phyloP scores from a whole-genome alignment of 2,888 invertebrate species.

The Smittia aterrima region DNA sequence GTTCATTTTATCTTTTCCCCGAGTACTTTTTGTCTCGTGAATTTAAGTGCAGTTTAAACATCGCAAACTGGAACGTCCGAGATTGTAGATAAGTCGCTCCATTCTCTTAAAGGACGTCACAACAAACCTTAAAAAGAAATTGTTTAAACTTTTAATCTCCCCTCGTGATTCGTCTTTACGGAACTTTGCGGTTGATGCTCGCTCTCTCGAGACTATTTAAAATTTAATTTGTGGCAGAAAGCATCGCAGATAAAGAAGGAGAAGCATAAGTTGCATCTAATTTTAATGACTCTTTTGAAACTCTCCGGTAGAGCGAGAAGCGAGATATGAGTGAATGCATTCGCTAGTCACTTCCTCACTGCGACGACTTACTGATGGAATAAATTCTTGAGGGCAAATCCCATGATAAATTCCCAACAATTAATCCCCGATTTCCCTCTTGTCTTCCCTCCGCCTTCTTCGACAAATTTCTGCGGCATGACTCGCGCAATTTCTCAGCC shows the following conservation, averaged over 20 bases:
- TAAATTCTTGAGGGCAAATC: not conserved
- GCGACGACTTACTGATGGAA: not conserved
- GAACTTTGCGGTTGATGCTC: not conserved
- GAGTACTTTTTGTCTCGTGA: not conserved
- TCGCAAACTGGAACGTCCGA: conserved; percentile 6
- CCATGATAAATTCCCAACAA: conserved; percentile 22
- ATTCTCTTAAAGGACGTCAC: not conserved
- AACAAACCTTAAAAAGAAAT: not conserved
- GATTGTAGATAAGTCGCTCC: not conserved
- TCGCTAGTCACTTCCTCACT: not conserved
- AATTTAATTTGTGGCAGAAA: conserved; percentile 13
- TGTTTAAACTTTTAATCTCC: conserved; percentile 20
- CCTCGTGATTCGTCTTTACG: not conserved
- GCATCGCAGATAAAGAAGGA: not conserved
- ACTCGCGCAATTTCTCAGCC: conserved; percentile 8
- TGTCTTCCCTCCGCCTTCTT: not conserved
- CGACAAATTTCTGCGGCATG: not conserved
- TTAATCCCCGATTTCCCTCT: conserved; percentile 23
- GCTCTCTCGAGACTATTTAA: conserved; percentile 9
- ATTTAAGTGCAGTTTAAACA: not conserved
- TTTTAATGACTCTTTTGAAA: not conserved
- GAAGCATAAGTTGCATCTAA: conserved; percentile 3
- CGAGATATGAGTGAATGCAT: not conserved
- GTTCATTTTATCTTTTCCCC: conserved; percentile 10
- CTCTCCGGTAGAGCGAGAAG: not conserved